Evolutionary conservation across 2,113 vertebrate genomes (phyloP).

Genomic region (Otolemur garnettii): DNA sequence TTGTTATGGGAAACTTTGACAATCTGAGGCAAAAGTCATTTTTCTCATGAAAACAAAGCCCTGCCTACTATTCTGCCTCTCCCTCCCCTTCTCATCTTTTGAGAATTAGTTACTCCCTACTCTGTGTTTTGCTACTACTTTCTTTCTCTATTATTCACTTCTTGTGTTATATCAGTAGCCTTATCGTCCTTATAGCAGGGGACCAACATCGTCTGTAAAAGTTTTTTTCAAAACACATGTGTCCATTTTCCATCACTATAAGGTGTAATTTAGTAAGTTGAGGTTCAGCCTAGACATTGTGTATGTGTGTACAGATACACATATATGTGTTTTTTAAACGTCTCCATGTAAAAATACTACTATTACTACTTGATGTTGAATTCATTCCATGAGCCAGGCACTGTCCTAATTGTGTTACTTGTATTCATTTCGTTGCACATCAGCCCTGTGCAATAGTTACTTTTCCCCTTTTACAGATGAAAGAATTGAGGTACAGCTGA

Average conservation of each 20-base stretch:
- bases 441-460: neutral
- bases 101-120: neutral
- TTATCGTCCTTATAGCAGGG: neutral
- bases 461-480: neutral
- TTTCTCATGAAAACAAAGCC: neutral
- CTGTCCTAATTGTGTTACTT: neutral
- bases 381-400: neutral
- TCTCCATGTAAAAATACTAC: slow-evolving; percentile 51
- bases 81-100: neutral
- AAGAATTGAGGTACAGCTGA: neutral
- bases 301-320: neutral
- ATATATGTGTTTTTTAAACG: neutral
- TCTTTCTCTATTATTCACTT: neutral
- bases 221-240: neutral
- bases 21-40: neutral
- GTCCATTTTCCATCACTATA: neutral
- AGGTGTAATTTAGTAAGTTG: neutral
- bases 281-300: neutral
- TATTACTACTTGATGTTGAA: neutral
- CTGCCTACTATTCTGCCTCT: neutral
- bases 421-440: neutral
- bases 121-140: neutral
- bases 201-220: neutral
- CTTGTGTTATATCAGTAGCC: neutral
- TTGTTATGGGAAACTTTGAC: neutral